phyloP scores from a whole-genome alignment of 2,888 invertebrate genomes.

The Pristionchus japonicus region DNA sequence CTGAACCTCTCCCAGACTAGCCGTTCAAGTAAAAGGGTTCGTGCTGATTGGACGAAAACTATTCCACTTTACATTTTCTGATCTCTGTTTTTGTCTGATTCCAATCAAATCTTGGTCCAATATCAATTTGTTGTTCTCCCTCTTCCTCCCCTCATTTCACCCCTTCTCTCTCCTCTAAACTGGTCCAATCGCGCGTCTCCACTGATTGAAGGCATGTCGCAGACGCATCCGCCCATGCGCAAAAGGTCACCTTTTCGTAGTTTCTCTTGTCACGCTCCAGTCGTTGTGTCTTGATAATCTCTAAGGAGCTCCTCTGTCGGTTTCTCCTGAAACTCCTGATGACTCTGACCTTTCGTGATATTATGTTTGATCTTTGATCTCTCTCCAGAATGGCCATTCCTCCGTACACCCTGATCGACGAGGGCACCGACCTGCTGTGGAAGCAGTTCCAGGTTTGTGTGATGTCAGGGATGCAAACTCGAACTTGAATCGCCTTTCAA shows the following conservation, averaged over 20 bases:
- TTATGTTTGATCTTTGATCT: background rate
- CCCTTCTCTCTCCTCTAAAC: background rate
- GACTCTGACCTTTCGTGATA: background rate
- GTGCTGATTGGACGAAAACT: too few species aligned
- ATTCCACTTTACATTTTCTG: background rate
- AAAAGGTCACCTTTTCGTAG: background rate
- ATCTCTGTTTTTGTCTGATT: background rate
- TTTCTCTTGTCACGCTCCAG: too few species aligned
- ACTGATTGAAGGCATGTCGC: background rate
- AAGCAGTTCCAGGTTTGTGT: too few species aligned
- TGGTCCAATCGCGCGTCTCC: background rate
- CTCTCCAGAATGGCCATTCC: conserved; percentile 3
- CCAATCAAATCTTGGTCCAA: background rate
- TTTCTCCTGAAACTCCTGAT: background rate
- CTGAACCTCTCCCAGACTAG: too few species aligned
- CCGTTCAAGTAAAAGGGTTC: too few species aligned
- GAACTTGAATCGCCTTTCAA: too few species aligned
- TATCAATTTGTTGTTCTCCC: background rate
- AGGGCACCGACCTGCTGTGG: conserved; percentile 1
- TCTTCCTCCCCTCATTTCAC: background rate
- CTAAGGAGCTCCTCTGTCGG: background rate
- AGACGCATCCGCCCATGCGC: background rate
- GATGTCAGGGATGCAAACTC: too few species aligned
- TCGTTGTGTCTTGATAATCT: background rate
- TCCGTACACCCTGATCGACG: background rate